Conservation (phyloP, 1,140 invertebrate genomes). For the Halictus rubicundus region DNA sequence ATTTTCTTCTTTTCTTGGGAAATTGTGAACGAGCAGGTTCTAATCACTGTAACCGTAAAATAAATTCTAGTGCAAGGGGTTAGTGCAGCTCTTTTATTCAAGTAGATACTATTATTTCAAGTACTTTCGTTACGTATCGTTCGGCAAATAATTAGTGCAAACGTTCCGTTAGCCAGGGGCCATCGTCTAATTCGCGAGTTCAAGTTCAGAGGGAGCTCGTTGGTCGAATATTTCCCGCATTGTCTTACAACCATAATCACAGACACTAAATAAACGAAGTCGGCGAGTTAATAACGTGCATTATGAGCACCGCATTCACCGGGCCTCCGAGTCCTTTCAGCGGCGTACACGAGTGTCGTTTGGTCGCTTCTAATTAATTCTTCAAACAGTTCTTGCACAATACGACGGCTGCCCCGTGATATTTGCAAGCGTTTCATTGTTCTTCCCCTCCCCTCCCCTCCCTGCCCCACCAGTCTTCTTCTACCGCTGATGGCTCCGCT, state of each 20-base stretch:
- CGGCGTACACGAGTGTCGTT: conserved; percentile 31
- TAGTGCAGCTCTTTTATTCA: no score
- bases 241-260: conserved; percentile 32
- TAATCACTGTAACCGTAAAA: no score
- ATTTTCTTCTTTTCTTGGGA: no score
- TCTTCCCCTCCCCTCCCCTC: background rate
- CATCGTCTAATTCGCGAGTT: background rate
- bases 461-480: background rate
- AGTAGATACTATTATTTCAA: no score
- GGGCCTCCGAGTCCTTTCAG: conserved; percentile 18
- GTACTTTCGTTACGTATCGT: background rate
- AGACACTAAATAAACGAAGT: conserved; percentile 39
- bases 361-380: conserved; percentile 51
- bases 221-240: background rate
- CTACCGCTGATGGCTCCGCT: no score
- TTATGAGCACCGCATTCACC: conserved; percentile 23
- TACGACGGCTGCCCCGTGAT: conserved; percentile 25
- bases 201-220: background rate
- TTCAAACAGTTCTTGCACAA: conserved; percentile 44
- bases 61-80: no score
- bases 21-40: no score
- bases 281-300: conserved; percentile 41
- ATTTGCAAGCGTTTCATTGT: conserved; percentile 31
- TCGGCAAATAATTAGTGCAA: background rate
- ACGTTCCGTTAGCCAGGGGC: background rate